Evolutionary conservation across 2,113 vertebrate species (phyloP).

Genomic region (Poeciliopsis retropinna): DNA sequence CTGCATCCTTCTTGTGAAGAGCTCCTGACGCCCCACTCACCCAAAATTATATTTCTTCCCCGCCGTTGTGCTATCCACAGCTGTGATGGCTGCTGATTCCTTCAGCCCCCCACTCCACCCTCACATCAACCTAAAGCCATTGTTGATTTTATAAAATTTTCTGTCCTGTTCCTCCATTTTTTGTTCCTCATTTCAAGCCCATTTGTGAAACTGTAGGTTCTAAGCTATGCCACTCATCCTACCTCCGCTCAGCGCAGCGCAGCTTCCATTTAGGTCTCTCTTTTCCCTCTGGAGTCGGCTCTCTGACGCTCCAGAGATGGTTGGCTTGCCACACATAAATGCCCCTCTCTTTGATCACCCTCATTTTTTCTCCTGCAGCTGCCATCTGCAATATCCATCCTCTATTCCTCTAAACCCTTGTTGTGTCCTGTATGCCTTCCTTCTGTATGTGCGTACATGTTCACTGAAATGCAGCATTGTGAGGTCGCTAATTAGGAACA

Average conservation of each 20-base stretch:
- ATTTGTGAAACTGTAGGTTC: constrained; percentile 30
- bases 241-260: constrained; percentile 40
- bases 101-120: constrained; percentile 10
- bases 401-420: constrained; percentile 34
- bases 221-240: constrained; percentile 43
- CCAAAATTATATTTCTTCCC: constrained; percentile 43
- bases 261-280: constrained; percentile 49
- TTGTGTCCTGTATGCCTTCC: neutral
- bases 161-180: constrained; percentile 28
- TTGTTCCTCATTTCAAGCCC: constrained; percentile 14
- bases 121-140: constrained; percentile 44
- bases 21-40: constrained; percentile 29
- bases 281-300: constrained; percentile 62
- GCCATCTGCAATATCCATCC: constrained; percentile 64
- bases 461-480: constrained; percentile 51
- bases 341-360: constrained; percentile 67
- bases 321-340: constrained; percentile 66
- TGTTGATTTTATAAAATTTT: constrained; percentile 71
- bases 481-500: constrained; percentile 75
- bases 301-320: constrained; percentile 58
- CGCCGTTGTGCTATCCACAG: constrained; percentile 47
- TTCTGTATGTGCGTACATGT: constrained; percentile 26
- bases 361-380: constrained; percentile 57
- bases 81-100: constrained; percentile 41
- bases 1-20: constrained; percentile 56